Base-by-base conservation (phyloP, 1,140 invertebrate species). In the Bathynomus jamesi region DNA sequence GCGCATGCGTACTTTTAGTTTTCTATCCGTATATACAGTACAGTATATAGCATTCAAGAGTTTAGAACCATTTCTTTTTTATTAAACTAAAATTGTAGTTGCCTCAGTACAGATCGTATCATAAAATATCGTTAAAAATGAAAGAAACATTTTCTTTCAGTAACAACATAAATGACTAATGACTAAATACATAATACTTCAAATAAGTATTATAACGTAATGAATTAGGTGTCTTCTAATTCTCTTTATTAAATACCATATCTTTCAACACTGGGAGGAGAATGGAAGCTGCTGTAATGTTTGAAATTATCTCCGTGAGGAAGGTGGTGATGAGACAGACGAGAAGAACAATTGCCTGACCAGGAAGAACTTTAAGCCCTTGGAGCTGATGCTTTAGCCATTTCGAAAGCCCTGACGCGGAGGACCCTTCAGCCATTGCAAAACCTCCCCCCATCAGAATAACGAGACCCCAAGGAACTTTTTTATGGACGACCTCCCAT, bases 231-330 rank as follows among this genome's bases (percentile, higher is more conserved):
- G 32, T 7, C 32, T 40, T 17, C 7, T 7, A 40, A 40, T 17
- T 8, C 32, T n/a, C n/a, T n/a, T 21, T 68, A 25, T 46, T 11
- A n/a, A 88, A 89, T 87, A 76, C 74, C 53, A 93, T 88, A 80
- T 93, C 88, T 27, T 88, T 87, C 28, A 93, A 80, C 0, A 94
- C 89, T 2, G 92, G 92, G 61, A 94, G 80, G 61, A 93, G 86
- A 21, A 92, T 89, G 78, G 92, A 93, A n/a, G 91, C 90, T 30
- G 91, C 88, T 25, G 91, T 91, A 0, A 91, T 88, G 80, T 94
- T 94, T 8, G 89, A 91, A 0, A 89, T 90, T 78, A 94, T 90
- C 81, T 93, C 91, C 0, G 92, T 94, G 30, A 92, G 80, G 67
- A 88, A 82, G 67, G 71, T 86, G 79, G 75, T 86, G 81, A 74